Evolutionary conservation across 1,140 invertebrate genomes (phyloP).

Genomic region (Drosophila bipectinata): DNA sequence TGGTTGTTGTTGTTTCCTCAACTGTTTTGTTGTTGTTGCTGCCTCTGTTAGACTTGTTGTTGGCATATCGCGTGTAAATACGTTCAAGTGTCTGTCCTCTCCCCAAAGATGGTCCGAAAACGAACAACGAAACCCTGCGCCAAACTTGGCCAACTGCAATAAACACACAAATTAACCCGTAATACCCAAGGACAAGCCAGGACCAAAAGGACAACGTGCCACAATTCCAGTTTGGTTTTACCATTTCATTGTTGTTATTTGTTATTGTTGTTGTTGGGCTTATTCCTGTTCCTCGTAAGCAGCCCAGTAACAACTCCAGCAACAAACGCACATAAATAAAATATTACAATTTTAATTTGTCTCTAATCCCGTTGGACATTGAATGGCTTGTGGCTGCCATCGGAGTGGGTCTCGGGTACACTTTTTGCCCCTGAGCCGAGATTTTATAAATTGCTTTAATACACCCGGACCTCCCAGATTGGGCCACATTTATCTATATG

Average conservation of each 20-base stretch:
- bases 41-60: conserved; percentile 43
- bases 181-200: conserved; percentile 66
- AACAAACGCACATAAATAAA: conserved; percentile 73
- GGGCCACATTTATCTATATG: conserved; percentile 33
- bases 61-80: conserved; percentile 71
- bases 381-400: conserved; percentile 43
- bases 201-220: conserved; percentile 68
- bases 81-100: conserved; percentile 70
- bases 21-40: conserved; percentile 7
- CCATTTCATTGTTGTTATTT: conserved; percentile 35
- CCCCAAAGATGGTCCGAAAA: conserved; percentile 40
- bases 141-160: conserved; percentile 79
- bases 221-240: conserved; percentile 51
- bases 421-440: conserved; percentile 20
- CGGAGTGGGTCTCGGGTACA: conserved; percentile 7
- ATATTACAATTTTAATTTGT: conserved; percentile 83
- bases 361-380: conserved; percentile 74
- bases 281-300: conserved; percentile 26
- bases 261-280: conserved; percentile 24
- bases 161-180: conserved; percentile 83
- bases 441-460: conserved; percentile 68
- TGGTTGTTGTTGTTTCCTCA: conserved; percentile 27
- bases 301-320: conserved; percentile 17
- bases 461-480: conserved; percentile 17
- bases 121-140: conserved; percentile 36